phyloP scores from a whole-genome alignment of 2,888 invertebrate genomes.

The Diaperis boleti region DNA sequence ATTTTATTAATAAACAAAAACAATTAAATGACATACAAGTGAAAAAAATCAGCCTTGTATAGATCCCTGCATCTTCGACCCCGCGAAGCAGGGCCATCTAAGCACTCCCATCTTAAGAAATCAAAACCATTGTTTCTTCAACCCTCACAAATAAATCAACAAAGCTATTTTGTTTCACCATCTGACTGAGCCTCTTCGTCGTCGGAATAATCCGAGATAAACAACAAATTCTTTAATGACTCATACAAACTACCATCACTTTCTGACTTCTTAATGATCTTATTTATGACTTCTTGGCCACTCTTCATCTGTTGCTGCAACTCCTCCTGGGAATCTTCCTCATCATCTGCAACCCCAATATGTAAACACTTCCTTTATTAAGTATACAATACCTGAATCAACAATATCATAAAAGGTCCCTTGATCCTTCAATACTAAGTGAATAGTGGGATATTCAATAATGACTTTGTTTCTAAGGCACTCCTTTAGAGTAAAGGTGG shows the following conservation, averaged over 20 bases:
- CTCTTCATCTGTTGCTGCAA: conserved; percentile 46
- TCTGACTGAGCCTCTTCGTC: conserved; percentile 60
- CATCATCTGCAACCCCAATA: conserved; percentile 49
- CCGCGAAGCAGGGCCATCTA: too few species aligned
- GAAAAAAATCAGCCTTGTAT: too few species aligned
- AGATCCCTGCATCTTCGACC: too few species aligned
- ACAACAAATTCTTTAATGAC: conserved; percentile 68
- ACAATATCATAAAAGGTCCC: conserved; percentile 70
- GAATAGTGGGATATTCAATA: conserved; percentile 84
- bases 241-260: conserved; percentile 58
- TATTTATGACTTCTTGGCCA: conserved; percentile 56
- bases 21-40: too few species aligned
- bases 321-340: conserved; percentile 53
- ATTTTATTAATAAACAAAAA: too few species aligned
- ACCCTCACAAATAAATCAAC: not conserved
- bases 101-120: too few species aligned
- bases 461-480: conserved; percentile 81
- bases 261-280: conserved; percentile 58
- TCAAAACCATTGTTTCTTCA: too few species aligned
- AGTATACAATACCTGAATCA: conserved; percentile 56
- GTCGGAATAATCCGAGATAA: conserved; percentile 66
- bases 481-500: conserved; percentile 72
- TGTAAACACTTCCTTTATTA: not conserved
- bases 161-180: not conserved
- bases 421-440: conserved; percentile 76